These are phyloP conservation scores for Polydesmus complanatus DNA, from an alignment of 2,888 invertebrate genomes.

Conservation along the genomic window DNA sequence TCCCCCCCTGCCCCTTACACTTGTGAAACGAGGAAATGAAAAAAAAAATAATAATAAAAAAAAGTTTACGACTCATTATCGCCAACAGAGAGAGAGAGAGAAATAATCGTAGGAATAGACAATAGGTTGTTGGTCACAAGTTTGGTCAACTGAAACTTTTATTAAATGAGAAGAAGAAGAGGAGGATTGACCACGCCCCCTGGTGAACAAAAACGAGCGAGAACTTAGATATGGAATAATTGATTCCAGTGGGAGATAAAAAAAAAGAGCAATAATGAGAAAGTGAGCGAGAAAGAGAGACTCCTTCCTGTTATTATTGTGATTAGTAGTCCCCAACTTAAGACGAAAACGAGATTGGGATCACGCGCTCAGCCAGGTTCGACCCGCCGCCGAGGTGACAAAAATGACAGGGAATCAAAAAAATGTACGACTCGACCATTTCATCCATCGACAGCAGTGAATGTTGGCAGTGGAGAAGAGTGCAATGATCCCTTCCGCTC, in stretches of 20 bases:
- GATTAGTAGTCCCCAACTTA: background rate
- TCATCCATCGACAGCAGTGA: no score
- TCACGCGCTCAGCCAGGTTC: no score
- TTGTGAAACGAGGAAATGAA: no score
- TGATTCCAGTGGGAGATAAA: background rate
- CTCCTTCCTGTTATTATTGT: background rate
- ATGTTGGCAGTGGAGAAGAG: no score
- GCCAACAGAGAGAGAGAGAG: no score
- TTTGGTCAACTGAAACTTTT: background rate
- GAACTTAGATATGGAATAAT: background rate
- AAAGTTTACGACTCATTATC: no score
- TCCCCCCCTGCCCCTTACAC: background rate
- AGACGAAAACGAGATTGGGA: background rate
- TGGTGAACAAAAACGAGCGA: background rate
- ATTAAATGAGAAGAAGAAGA: background rate
- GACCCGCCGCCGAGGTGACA: no score
- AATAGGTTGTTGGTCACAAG: background rate
- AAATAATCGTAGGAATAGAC: background rate
- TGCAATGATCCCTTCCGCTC: background rate
- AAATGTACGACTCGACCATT: no score
- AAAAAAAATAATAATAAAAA: no score
- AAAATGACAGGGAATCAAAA: no score
- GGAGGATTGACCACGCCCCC: background rate
- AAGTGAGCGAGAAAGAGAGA: background rate
- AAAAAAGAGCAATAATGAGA: background rate